phyloP scores from a whole-genome alignment of 2,113 vertebrate genomes.

The Holacanthus passer region DNA sequence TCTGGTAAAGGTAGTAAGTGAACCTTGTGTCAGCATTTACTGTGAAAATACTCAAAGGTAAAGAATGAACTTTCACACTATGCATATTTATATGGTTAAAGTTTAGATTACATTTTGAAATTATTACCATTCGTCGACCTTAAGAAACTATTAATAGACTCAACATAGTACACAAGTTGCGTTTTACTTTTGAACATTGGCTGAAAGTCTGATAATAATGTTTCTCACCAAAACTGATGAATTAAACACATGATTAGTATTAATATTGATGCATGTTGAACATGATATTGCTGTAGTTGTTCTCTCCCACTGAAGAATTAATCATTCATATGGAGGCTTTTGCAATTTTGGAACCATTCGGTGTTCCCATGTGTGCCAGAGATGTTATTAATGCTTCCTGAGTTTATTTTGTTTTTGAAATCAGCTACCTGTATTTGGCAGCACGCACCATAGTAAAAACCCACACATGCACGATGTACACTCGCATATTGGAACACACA shows the following conservation, averaged over 20 bases:
- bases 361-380: constrained; percentile 39
- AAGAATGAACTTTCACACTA: too few species aligned
- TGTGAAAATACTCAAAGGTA: too few species aligned
- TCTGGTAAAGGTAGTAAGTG: too few species aligned
- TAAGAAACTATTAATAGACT: too few species aligned
- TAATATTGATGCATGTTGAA: constrained; percentile 23
- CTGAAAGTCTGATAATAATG: not conserved
- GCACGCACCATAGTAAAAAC: constrained; percentile 37
- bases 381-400: constrained; percentile 71
- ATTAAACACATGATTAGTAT: constrained; percentile 6
- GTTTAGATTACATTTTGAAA: too few species aligned
- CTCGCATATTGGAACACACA: constrained; percentile 21
- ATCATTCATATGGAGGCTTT: constrained; percentile 25
- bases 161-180: too few species aligned
- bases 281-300: constrained; percentile 20
- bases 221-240: not conserved
- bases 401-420: constrained; percentile 67
- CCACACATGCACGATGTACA: constrained; percentile 15
- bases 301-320: constrained; percentile 23
- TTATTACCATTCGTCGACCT: too few species aligned
- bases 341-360: constrained; percentile 37
- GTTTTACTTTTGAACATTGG: not conserved
- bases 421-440: constrained; percentile 70
- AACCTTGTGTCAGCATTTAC: too few species aligned
- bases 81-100: too few species aligned